Evolutionary conservation across 2,888 invertebrate genomes (phyloP).

Genomic region (Azorinus chamasolen): DNA sequence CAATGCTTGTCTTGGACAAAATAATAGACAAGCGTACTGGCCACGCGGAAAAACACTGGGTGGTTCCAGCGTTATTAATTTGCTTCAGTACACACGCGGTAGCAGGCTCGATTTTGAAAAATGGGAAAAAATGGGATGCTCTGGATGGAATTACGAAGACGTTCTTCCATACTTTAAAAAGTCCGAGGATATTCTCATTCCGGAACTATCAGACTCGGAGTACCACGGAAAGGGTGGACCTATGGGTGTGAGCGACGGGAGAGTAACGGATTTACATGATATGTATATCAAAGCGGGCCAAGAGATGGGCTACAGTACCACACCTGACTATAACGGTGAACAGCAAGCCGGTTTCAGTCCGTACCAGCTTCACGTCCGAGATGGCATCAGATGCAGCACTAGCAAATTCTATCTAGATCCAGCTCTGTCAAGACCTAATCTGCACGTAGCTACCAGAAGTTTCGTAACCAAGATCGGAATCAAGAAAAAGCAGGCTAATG

Average conservation of each 20-base stretch:
- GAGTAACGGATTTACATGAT: conserved; percentile 63
- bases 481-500: conserved; percentile 67
- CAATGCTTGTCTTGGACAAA: conserved; percentile 4
- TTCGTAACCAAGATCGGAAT: conserved; percentile 67
- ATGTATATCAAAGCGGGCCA: conserved; percentile 87
- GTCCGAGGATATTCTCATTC: conserved; percentile 11
- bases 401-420: conserved; percentile 78
- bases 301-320: conserved; percentile 88
- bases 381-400: conserved; percentile 80
- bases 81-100: conserved; percentile 9
- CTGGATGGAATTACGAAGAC: conserved; percentile 11
- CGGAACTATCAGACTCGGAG: conserved; percentile 32
- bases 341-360: conserved; percentile 77
- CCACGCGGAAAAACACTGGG: conserved; percentile 15
- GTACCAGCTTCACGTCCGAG: conserved; percentile 70
- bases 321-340: conserved; percentile 87
- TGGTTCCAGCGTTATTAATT: conserved; percentile 12
- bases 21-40: conserved; percentile 10
- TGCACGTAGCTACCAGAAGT: conserved; percentile 69
- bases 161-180: conserved; percentile 25
- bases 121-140: conserved; percentile 10
- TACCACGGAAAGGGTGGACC: conserved; percentile 78
- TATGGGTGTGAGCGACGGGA: conserved; percentile 67
- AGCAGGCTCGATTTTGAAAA: conserved; percentile 1
- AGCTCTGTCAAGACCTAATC: conserved; percentile 66